Evolutionary conservation across 2,113 vertebrate species (phyloP).

Genomic region (Campylomormyrus numenius): DNA sequence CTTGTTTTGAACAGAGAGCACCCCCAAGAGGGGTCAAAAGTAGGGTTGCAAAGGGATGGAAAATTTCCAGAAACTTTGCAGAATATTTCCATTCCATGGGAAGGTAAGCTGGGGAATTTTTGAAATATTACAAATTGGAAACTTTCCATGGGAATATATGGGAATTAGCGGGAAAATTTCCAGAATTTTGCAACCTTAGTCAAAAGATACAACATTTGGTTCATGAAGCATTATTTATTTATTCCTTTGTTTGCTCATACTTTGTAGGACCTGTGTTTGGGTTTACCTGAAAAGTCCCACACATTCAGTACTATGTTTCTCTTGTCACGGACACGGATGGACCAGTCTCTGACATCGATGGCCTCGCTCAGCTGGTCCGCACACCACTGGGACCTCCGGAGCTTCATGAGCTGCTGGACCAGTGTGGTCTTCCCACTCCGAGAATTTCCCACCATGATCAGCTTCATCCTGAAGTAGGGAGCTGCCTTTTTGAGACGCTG

Average conservation of each 20-base stretch:
- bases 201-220: background rate
- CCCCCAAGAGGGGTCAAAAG: background rate
- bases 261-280: background rate
- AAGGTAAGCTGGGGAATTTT: too few species aligned
- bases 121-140: too few species aligned
- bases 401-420: slow-evolving; percentile 81
- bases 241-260: background rate
- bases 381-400: slow-evolving; percentile 57
- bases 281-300: slow-evolving; percentile 91
- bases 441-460: slow-evolving; percentile 84
- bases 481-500: slow-evolving; percentile 91
- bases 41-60: too few species aligned
- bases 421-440: slow-evolving; percentile 86
- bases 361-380: slow-evolving; percentile 51
- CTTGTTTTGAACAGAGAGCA: background rate
- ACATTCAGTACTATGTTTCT: slow-evolving; percentile 80
- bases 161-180: too few species aligned
- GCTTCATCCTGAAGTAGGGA: slow-evolving; percentile 89
- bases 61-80: too few species aligned
- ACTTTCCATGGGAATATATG: too few species aligned
- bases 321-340: slow-evolving; percentile 68
- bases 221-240: background rate
- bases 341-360: slow-evolving; percentile 87
- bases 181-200: too few species aligned
- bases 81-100: too few species aligned